Evolutionary conservation across 2,113 vertebrate species (phyloP).

Genomic region (Barbus barbus): DNA sequence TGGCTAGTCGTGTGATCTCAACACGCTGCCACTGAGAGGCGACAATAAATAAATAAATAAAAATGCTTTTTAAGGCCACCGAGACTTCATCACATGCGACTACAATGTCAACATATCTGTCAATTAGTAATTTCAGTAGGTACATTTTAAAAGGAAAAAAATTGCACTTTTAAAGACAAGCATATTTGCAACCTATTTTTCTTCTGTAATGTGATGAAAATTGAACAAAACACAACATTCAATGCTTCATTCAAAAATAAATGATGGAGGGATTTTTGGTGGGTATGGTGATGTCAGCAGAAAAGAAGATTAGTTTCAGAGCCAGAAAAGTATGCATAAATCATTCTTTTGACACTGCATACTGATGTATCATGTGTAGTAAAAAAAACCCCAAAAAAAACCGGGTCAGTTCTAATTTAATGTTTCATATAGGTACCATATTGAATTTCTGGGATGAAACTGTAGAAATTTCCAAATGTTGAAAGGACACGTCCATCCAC

Average conservation of each 20-base stretch:
- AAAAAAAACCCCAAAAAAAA: too few relatives aligned
- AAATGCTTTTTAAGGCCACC: too few relatives aligned
- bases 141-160: neutral
- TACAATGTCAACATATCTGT: neutral
- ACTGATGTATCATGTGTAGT: neutral
- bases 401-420: too few relatives aligned
- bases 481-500: neutral
- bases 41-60: too few relatives aligned
- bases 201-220: neutral
- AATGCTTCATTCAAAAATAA: neutral
- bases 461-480: neutral
- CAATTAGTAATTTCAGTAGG: neutral
- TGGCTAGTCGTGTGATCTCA: too few relatives aligned
- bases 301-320: neutral
- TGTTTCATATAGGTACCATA: neutral
- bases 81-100: too few relatives aligned
- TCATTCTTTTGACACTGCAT: neutral
- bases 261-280: neutral
- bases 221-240: neutral
- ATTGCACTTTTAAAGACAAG: neutral
- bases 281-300: neutral
- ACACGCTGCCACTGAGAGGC: too few relatives aligned
- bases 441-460: neutral
- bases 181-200: neutral
- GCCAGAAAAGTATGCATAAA: neutral